Evolutionary conservation across 2,888 invertebrate species (phyloP), one percentile per base, ranked within the genome.

Genomic region (Pollenia griseotomentosa): DNA sequence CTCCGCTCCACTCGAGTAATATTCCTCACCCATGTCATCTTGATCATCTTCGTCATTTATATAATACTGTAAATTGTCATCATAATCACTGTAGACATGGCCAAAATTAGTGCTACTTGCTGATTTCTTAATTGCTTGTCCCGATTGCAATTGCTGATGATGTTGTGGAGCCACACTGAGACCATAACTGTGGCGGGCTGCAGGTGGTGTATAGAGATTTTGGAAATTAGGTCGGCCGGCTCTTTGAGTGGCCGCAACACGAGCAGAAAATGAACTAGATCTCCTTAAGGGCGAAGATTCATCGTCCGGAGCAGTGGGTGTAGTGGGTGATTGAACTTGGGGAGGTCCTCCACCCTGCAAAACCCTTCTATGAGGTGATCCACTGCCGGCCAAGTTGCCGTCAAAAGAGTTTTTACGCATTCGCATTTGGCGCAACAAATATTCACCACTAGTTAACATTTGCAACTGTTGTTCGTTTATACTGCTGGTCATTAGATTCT

Each of bases 251-350:
- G 88, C 89, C 23, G 89, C 89, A 33, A 89, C 94, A 94, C 89
- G 93, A 93, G 89, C 94, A 93, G 90, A 95, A 90, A 96, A 96
- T 11, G 96, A 96, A 90, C 95, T 96, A 5, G 96, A 96, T 23
- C 96, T 94, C 90, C 95, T 94, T 83, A 96, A 95, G n/a, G 95
- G 93, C 51, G 93, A 93, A 77, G 89, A 89, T 63, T 90, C 86
- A 65, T 88, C 87, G 23, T 85, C 68, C 40, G 74, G 46, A 59
- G 75, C 75, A 33, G 85, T 84, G 10, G 82, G 74, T 63, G 85
- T 89, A 44, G 79, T 86, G 42, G 87, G 83, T 48, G 87, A 85
- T 82, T 88, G 78, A 71, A 88, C 88, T 88, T 90, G 90, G 68
- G 89, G 86, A 48, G 86, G 87, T 14, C 83, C 85, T 53, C 81